Conservation (phyloP, 2,797 vertebrate species). For the Megalops cyprinoides region DNA sequence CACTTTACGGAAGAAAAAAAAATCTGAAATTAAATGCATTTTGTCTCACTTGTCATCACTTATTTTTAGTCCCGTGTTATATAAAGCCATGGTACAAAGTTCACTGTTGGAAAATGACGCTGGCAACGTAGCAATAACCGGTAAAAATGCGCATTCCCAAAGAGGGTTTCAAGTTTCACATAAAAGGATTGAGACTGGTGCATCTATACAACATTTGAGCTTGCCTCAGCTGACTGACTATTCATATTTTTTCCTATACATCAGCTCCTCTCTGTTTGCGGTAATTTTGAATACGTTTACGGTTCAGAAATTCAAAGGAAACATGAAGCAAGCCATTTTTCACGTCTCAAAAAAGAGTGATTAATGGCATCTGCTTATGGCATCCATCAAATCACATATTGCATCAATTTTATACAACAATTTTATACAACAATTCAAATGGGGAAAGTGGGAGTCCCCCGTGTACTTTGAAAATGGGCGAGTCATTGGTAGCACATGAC, state of each 20-base stretch:
- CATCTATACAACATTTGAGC: neutral
- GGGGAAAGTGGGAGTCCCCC: neutral
- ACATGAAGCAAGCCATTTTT: neutral
- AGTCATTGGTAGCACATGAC: no score
- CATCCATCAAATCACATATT: neutral
- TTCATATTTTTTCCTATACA: neutral
- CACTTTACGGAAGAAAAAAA: no score
- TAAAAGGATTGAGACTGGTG: no score
- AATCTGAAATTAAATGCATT: no score
- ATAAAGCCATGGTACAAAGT: no score
- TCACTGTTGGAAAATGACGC: no score
- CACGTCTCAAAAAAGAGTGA: neutral
- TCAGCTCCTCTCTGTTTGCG: neutral
- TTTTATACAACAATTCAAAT: neutral
- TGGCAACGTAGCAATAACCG: no score
- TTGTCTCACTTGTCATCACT: no score
- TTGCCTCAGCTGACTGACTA: neutral
- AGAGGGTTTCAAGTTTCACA: no score
- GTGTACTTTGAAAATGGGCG: no score
- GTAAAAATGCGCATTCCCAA: no score
- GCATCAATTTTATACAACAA: neutral
- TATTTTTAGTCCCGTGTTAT: no score
- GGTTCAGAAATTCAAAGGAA: neutral
- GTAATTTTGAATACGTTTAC: neutral
- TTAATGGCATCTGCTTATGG: neutral